Evolutionary conservation across 2,888 invertebrate genomes (phyloP), one percentile per base, ranked within the genome.

Genomic region (Dicranocentrus wangi): DNA sequence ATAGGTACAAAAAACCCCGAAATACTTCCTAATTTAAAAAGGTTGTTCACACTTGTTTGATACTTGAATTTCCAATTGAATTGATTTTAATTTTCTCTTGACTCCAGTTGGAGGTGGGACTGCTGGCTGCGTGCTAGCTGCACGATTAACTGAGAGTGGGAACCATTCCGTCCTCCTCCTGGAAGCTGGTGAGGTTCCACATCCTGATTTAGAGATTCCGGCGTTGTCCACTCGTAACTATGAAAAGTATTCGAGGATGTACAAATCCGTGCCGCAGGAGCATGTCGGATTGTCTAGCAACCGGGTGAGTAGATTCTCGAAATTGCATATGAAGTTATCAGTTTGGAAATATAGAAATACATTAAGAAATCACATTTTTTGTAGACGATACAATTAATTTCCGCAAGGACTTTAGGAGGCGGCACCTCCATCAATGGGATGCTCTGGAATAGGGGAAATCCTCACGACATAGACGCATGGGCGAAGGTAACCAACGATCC

Each of bases 401-500:
- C 23, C 8, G n/a, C n/a, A n/a, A n/a, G n/a, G 2, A 23, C 1
- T 3, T 17, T 79, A 0, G 79, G 79, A 8, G 79, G 79, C 13
- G 23, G 43, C 7, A 55, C 42, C n/a, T 2, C 32, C 8, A 32
- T 79, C 0, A 79, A 79, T 21, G 19, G 5, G 3, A 71, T 79
- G 71, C 2, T 58, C 1, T 25, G 47, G 5, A 81, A 75, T 17
- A n/a, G 66, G 8, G 68, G 72, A 1, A 58, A 47, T 32, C 72
- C 73, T n/a, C 10, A 32, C 13, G 81, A 81, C 21, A 71, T 43
- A 10, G 55, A 76, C 27, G 58, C 61, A 1, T 81, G 73, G 81
- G 69, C 69, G 7, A 8, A 28, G 10, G 13, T 53, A 0, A 75
- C 75, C 1, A 43, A 96, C 0, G 95, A 95, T 88, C 91, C 92